Conservation (phyloP, 2,113 vertebrate species). For the Nycticryphes semicollaris region DNA sequence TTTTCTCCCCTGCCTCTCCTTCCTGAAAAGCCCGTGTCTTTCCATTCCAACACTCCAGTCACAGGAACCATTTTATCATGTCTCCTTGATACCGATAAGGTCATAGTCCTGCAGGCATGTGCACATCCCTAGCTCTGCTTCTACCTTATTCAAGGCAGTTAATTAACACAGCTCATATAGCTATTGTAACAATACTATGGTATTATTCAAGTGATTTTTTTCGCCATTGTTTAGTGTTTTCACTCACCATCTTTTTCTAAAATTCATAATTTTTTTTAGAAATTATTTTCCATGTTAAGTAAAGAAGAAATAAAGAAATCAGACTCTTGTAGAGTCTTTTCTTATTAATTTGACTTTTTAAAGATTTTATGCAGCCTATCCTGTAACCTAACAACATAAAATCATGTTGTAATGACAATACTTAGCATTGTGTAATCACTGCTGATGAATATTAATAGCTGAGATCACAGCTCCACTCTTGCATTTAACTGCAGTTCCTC, state of each 20-base stretch:
- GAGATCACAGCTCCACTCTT: not conserved
- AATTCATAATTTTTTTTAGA: not conserved
- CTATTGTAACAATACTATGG: not conserved
- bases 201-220: not conserved
- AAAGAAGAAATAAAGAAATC: not conserved
- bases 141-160: not conserved
- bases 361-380: not conserved
- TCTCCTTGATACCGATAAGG: not conserved
- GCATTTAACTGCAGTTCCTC: not conserved
- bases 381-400: not conserved
- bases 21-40: not conserved
- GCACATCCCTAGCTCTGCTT: not conserved
- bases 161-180: not conserved
- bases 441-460: slow-evolving; percentile 9
- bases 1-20: not conserved
- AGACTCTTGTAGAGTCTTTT: not conserved
- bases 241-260: not conserved
- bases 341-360: not conserved
- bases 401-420: not conserved
- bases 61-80: not conserved
- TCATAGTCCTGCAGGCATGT: too few relatives aligned
- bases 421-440: slow-evolving; percentile 2
- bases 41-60: not conserved
- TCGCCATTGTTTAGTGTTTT: not conserved
- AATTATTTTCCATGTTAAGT: not conserved